Evolutionary conservation across 2,888 invertebrate genomes (phyloP), one percentile per base, ranked within the genome.

Genomic region (Parapristionchus giblindavisi): DNA sequence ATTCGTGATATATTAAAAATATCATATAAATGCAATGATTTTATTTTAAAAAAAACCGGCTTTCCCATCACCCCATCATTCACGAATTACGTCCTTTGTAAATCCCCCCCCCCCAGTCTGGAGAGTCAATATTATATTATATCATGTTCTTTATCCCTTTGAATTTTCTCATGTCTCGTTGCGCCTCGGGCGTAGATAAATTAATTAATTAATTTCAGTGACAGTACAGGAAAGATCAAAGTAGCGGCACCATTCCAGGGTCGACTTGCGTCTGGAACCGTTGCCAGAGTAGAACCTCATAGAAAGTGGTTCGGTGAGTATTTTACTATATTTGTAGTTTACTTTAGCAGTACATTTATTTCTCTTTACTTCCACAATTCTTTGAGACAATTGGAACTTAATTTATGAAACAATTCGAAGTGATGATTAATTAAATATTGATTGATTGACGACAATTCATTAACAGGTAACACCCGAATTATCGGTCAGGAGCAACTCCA

Each of bases 231-330:
- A 68, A 94, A 96, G 91, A 96, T 99, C 75, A 90, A 96, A 61
- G 93, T 92, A 51, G 93, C 97, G 38, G 99, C 99, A 0, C 97
- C 98, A 0, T 99, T 95, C 89, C 99, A 99, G 89, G 93, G 93
- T 61, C 92, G 92, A 90, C 90, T 96, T 32, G 90, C 93, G 21
- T 93, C 96, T 43, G 99, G 99, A 34, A 93, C 94, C 0, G 92
- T 93, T 88, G 95, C 97, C 40, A 91, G 98, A 77, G 94, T 99
- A 0, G 99, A 97, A 89, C 99, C 99, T 2, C 96, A 94, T 83
- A 94, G 96, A 85, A 95, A 94, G 89, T 99, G 99, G 99, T 99
- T 99, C 89, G 96, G 97, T 90, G 82, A 86, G 89, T 79, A 38
- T 14, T 34, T 24, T 27, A 56, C 17, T 21, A 11, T 56, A n/a